These are phyloP conservation scores for Scarus forsteni DNA, from an alignment of 2,797 vertebrate species.

Conservation along the genomic window DNA sequence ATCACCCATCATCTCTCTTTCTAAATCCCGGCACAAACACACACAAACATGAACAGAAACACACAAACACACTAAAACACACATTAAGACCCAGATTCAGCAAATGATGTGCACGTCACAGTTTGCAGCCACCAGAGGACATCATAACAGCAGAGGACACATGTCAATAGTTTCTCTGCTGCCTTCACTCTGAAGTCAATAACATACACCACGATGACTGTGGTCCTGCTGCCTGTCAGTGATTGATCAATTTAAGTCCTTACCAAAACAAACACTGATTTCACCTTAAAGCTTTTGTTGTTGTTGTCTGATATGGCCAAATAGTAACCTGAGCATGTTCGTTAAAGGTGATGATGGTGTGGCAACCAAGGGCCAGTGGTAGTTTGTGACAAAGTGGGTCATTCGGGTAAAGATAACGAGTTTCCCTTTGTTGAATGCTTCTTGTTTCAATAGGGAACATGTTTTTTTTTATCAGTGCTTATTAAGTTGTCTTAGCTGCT, in stretches of 20 bases:
- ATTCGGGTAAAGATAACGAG: too few species aligned
- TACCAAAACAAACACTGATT: conserved; percentile 12
- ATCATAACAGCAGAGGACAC: conserved; percentile 33
- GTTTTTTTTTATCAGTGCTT: too few species aligned
- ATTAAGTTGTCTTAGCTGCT: too few species aligned
- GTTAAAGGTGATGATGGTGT: too few species aligned
- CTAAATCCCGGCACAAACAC: conserved; percentile 3
- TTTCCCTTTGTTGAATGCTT: too few species aligned
- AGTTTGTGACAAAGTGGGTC: too few species aligned
- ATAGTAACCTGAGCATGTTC: neutral
- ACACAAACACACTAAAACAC: conserved; percentile 1
- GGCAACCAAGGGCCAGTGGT: too few species aligned
- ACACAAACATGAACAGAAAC: conserved; percentile 4
- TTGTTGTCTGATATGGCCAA: neutral
- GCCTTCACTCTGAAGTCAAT: conserved; percentile 49
- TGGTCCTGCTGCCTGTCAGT: conserved; percentile 5
- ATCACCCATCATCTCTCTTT: neutral
- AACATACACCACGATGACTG: conserved; percentile 13
- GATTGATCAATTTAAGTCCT: neutral
- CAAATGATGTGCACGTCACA: conserved; percentile 3
- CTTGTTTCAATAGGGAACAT: too few species aligned
- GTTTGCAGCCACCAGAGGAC: conserved; percentile 13
- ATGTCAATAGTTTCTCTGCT: conserved; percentile 36
- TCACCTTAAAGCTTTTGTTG: conserved; percentile 5
- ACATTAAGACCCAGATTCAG: conserved; percentile 10